Evolutionary conservation across 2,797 vertebrate genomes (phyloP).

Genomic region (Pseudochromis fuscus): DNA sequence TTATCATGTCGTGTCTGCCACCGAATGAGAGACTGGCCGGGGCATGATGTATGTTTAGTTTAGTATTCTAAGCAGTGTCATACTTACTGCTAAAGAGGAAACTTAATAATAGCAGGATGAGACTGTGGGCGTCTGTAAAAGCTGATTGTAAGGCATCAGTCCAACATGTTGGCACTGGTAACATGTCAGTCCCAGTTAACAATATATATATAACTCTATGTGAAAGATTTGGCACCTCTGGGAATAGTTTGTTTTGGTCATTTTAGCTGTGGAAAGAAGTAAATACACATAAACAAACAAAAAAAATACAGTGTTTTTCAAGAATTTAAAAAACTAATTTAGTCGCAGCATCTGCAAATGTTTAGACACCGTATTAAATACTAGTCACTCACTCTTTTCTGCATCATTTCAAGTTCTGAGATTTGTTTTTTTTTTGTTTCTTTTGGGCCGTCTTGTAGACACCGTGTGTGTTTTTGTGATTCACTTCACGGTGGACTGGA

Average conservation of each 20-base stretch:
- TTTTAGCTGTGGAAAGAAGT: not conserved
- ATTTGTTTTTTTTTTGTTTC: too few relatives aligned
- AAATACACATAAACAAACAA: not conserved
- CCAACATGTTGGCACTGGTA: conserved; percentile 39
- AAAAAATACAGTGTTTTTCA: not conserved
- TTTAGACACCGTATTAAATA: too few relatives aligned
- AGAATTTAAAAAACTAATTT: not conserved
- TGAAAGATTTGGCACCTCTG: not conserved
- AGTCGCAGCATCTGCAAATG: not conserved
- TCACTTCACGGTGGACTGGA: not conserved
- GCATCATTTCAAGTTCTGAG: too few relatives aligned
- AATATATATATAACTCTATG: not conserved
- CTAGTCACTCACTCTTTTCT: too few relatives aligned
- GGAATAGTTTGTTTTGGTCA: not conserved
- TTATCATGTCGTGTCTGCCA: conserved; percentile 63
- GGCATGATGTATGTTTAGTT: conserved; percentile 27
- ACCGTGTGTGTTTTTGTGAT: not conserved
- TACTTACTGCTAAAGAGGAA: conserved; percentile 22
- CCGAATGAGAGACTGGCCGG: conserved; percentile 30
- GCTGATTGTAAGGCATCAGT: conserved; percentile 23
- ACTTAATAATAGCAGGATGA: conserved; percentile 27
- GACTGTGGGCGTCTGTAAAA: conserved; percentile 46
- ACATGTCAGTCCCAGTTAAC: conserved; percentile 36
- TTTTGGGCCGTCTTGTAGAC: too few relatives aligned
- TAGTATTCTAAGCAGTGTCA: conserved; percentile 39